Base-by-base conservation (phyloP, 2,888 invertebrate genomes). In the Xanthia icteritia region DNA sequence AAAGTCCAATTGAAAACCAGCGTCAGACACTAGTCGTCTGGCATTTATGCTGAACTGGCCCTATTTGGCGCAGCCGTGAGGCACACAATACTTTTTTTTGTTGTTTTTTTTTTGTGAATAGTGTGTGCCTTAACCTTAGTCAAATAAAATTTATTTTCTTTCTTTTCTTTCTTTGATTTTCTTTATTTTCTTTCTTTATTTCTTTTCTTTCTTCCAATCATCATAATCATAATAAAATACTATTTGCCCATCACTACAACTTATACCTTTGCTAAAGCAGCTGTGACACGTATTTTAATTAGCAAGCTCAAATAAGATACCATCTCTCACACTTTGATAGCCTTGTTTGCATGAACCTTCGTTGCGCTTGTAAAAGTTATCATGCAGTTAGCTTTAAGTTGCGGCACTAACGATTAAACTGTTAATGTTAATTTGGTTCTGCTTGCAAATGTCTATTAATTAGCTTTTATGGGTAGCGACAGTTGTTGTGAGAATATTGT, bases 361-460 rank as follows among this genome's bases (percentile, higher is more conserved):
- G 64, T 20, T 69, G 23, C 8, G 78, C 78, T 58, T 69, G 70
- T 79, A 69, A 75, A 81, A 81, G 31, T 63, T 56, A 56, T 15
- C 17, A 20, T 73, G 56, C 64, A 64, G 45, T 82, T 72, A 68
- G 13, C 27, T 51, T 71, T 54, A 58, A 64, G 60, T 64, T 81
- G n/a, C n/a, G 48, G 48, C 27, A 42, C 65, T 82, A 31, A 48
- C 17, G 63, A 54, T 45, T 56, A 61, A 69, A 56, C 71, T 70
- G 73, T 61, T 61, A n/a, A 72, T 72, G 65, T 60, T 81, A 66
- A 77, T 74, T 64, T 5, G 8, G 54, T 76, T 73, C 31, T 58
- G 73, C 71, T 74, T 72, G 56, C 31, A 13, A 76, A 83, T 71
- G 65, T 66, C 54, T 39, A 66, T 80, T 74, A n/a, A 79, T 66